These are phyloP conservation scores for Drosophila nigromelanica DNA, from an alignment of 1,140 invertebrate genomes.

Conservation along the genomic window DNA sequence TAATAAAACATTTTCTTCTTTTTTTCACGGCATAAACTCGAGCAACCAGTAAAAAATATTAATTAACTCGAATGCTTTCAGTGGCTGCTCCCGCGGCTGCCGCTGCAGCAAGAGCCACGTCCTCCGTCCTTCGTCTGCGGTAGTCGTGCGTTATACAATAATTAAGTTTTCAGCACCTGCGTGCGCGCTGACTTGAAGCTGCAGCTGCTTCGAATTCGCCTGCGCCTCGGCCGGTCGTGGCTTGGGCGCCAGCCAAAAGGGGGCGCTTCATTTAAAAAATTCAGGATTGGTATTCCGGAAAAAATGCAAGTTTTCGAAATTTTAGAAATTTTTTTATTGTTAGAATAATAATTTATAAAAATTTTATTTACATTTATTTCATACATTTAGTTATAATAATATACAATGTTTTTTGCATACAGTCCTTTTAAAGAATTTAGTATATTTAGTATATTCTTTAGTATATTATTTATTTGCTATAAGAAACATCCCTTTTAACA, in stretches of 20 bases:
- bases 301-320: too few species aligned
- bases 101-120: constrained; percentile 11
- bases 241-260: constrained; percentile 20
- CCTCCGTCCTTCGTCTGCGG: constrained; percentile 18
- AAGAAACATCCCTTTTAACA: too few species aligned
- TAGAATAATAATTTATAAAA: too few species aligned
- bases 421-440: too few species aligned
- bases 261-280: not conserved
- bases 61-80: constrained; percentile 70
- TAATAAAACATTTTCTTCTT: constrained; percentile 72
- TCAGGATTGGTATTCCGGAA: too few species aligned
- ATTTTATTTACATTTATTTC: too few species aligned
- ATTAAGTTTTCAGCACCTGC: constrained; percentile 82
- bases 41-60: constrained; percentile 59
- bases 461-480: too few species aligned
- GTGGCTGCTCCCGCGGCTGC: constrained; percentile 36
- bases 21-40: constrained; percentile 14
- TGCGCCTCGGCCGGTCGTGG: constrained; percentile 11
- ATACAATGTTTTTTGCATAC: too few species aligned
- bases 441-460: too few species aligned
- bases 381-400: too few species aligned
- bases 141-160: constrained; percentile 76
- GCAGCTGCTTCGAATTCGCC: constrained; percentile 19
- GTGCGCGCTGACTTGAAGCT: constrained; percentile 51
- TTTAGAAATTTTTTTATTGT: too few species aligned